These are phyloP conservation scores for Sus cebifrons DNA, from an alignment of 2,797 vertebrate species.

Conservation along the genomic window DNA sequence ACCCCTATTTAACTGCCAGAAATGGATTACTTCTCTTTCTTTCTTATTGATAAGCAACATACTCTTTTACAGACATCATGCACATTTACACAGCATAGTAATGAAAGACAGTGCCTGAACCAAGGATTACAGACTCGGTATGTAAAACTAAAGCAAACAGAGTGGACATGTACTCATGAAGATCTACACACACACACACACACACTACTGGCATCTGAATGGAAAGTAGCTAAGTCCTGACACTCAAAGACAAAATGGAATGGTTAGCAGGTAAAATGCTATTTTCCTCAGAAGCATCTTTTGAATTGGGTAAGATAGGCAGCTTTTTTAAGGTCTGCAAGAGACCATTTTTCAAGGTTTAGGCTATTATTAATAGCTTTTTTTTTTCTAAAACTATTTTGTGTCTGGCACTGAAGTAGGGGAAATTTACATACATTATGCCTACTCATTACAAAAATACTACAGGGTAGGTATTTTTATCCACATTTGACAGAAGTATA, in stretches of 20 bases:
- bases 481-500: not conserved
- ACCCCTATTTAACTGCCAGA: not conserved
- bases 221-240: not conserved
- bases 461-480: not conserved
- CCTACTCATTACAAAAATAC: slow-evolving; percentile 29
- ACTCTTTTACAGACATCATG: not conserved
- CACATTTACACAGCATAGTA: slow-evolving; percentile 6
- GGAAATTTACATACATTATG: not conserved
- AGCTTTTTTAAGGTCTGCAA: not conserved
- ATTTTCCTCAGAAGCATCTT: not conserved
- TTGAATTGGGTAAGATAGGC: not conserved
- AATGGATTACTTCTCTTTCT: not conserved
- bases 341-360: not conserved
- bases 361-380: not conserved
- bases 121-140: slow-evolving; percentile 30
- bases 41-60: not conserved
- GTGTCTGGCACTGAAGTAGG: slow-evolving; percentile 5
- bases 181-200: not conserved
- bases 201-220: not conserved
- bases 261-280: not conserved
- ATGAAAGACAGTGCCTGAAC: slow-evolving; percentile 11
- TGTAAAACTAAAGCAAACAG: slow-evolving; percentile 58
- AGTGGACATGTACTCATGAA: not conserved
- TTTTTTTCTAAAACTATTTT: slow-evolving; percentile 25
- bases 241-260: not conserved